A percentile compares a stretch with the other conserved stretches of the same genome.
Conservation (phyloP, 2,797 vertebrate species). For the Picus viridis region DNA sequence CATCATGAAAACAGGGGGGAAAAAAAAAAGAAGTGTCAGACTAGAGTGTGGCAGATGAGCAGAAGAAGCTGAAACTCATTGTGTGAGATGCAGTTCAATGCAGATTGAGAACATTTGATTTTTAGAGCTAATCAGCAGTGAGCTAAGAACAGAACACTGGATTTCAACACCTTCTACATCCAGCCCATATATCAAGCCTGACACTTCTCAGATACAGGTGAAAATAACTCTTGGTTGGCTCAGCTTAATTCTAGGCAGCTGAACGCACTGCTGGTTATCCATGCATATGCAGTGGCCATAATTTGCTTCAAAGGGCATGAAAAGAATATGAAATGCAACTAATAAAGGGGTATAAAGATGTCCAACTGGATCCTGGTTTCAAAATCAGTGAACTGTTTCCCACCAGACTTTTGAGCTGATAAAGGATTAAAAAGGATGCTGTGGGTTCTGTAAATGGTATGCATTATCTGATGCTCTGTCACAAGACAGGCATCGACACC, state of each 20-base stretch:
- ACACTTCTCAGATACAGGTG: neutral
- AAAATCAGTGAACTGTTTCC: neutral
- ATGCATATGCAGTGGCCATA: neutral
- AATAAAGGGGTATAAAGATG: neutral
- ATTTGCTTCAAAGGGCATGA: neutral
- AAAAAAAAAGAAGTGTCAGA: constrained; percentile 15
- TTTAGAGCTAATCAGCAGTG: neutral
- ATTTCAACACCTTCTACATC: neutral
- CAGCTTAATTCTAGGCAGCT: neutral
- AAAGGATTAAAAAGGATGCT: neutral
- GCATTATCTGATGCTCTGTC: neutral
- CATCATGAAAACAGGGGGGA: neutral
- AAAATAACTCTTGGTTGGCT: neutral
- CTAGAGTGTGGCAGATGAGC: neutral
- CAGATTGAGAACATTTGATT: neutral
- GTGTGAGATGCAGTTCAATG: neutral
- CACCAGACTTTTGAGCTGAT: neutral
- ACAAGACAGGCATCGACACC: neutral
- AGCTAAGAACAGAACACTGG: neutral
- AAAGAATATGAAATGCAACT: neutral
- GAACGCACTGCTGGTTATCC: neutral
- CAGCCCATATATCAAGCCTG: neutral
- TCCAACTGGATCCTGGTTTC: neutral
- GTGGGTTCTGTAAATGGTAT: neutral
- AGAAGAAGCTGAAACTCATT: neutral